These are phyloP conservation scores for Falco peregrinus DNA, from an alignment of 2,797 vertebrate genomes.

Conservation along the genomic window DNA sequence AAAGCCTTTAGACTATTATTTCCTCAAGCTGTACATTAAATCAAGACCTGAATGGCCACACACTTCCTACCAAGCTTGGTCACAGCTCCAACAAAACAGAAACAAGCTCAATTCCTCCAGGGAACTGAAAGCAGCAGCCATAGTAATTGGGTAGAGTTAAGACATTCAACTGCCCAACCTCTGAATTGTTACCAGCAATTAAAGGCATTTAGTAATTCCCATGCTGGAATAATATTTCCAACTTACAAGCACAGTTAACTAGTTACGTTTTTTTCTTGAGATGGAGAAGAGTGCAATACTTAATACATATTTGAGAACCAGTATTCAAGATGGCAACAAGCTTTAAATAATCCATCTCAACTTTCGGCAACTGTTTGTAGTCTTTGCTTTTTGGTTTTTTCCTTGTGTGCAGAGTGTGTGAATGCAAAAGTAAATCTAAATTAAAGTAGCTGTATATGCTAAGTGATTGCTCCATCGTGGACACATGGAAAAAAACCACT, in stretches of 20 bases:
- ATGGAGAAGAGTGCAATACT: not conserved
- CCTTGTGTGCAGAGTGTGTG: accelerated
- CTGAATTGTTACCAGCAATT: not conserved
- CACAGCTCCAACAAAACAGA: not conserved
- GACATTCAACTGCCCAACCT: not conserved
- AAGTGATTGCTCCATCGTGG: not conserved
- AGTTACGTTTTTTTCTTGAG: not conserved
- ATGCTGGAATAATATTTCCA: not conserved
- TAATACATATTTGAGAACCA: not conserved
- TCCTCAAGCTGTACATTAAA: not conserved
- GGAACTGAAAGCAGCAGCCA: not conserved
- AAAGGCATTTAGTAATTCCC: not conserved
- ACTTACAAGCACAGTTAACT: not conserved
- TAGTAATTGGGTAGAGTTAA: not conserved
- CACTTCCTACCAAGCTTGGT: not conserved
- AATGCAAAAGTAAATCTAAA: not conserved
- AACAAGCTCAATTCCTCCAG: not conserved
- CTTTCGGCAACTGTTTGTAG: not conserved
- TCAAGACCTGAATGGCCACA: not conserved
- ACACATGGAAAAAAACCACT: not conserved
- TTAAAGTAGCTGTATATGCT: not conserved
- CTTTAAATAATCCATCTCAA: not conserved
- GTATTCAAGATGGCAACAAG: not conserved
- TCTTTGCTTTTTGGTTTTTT: not conserved
- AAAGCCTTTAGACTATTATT: not conserved